These are phyloP conservation scores for Corythoichthys intestinalis DNA, from an alignment of 2,113 vertebrate species.

Conservation along the genomic window DNA sequence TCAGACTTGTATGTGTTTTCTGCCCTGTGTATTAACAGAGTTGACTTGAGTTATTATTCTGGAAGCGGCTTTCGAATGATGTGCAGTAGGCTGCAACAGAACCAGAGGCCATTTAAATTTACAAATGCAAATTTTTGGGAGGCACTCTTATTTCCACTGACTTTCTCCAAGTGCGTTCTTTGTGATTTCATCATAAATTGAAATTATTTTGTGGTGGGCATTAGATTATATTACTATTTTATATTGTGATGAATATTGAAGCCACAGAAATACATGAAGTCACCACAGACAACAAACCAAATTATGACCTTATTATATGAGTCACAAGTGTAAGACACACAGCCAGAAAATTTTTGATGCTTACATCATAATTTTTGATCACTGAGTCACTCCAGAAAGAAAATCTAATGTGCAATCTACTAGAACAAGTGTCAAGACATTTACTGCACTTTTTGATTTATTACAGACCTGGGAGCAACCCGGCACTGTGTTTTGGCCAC, in stretches of 20 bases:
- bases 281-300: neutral
- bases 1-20: too few relatives aligned
- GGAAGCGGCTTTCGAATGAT: conserved; percentile 49
- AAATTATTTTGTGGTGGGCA: neutral
- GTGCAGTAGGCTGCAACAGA: conserved; percentile 47
- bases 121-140: conserved; percentile 56
- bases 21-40: neutral
- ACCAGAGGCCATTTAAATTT: conserved; percentile 60
- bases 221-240: too few relatives aligned
- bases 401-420: conserved; percentile 56
- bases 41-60: conserved; percentile 6
- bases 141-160: conserved; percentile 27
- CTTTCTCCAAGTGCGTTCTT: neutral
- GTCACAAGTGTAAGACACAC: conserved; percentile 20
- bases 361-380: conserved; percentile 37
- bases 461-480: conserved; percentile 65
- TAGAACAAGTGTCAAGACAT: conserved; percentile 57
- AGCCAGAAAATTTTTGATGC: conserved; percentile 9
- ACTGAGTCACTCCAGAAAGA: conserved; percentile 14
- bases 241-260: too few relatives aligned
- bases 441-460: conserved; percentile 68
- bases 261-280: too few relatives aligned
- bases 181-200: neutral
- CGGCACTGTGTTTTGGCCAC: conserved; percentile 61
- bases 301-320: neutral